phyloP scores from a whole-genome alignment of 2,797 vertebrate species.

The Enteromius paludinosus region DNA sequence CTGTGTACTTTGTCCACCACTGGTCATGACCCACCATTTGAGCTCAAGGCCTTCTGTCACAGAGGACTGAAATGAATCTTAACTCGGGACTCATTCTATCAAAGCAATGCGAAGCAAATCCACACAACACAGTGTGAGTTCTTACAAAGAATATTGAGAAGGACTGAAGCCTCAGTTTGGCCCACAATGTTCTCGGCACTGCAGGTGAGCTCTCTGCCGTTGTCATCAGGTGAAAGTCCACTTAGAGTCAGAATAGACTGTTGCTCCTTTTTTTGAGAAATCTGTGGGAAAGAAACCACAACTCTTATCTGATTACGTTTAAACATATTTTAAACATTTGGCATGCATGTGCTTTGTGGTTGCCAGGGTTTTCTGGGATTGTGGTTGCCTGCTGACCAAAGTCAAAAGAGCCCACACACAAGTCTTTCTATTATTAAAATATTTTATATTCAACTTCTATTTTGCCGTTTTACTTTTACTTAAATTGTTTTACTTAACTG shows the following conservation, averaged over 20 bases:
- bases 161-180: constrained; percentile 86
- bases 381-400: neutral
- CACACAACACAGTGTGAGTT: constrained; percentile 45
- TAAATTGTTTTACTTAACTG: too few species aligned
- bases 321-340: neutral
- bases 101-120: constrained; percentile 25
- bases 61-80: neutral
- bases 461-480: too few species aligned
- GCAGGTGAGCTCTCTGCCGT: constrained; percentile 87
- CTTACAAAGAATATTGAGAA: constrained; percentile 96
- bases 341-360: neutral
- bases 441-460: too few species aligned
- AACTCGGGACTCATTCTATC: neutral
- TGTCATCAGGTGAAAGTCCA: constrained; percentile 90
- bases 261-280: constrained; percentile 71
- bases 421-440: neutral
- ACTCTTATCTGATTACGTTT: neutral
- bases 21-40: neutral
- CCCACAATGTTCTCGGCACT: constrained; percentile 94
- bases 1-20: neutral
- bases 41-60: neutral
- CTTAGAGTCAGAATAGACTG: constrained; percentile 85
- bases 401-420: neutral
- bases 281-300: constrained; percentile 75
- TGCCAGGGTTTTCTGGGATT: neutral